Evolutionary conservation across 2,113 vertebrate genomes (phyloP), one percentile per base, ranked within the genome.

Genomic region (Stomatorhinus ivindoensis): DNA sequence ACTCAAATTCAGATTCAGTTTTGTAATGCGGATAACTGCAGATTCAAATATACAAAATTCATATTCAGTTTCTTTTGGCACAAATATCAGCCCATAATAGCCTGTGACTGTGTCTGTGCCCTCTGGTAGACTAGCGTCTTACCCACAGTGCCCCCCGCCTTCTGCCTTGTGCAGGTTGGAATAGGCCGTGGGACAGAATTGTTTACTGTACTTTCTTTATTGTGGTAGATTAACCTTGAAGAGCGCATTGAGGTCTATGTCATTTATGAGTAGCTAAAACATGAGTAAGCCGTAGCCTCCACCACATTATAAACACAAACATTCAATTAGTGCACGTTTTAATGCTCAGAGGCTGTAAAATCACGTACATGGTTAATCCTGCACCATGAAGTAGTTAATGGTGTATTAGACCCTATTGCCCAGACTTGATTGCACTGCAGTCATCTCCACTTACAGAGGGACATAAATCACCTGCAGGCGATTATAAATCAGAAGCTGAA

Each of bases 321-420:
- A 19, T 88, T 35, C 87, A 50, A 61, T 80, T 51, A 88, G 31
- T 15, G n/a, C 48, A 39, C 8, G 27, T 31, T 19, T 50, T 61
- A 55, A 39, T 50, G 39, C 58, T 90, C 27, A 27, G 39, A 58
- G 39, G 39, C 89, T 88, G n/a, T 90, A 84, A 90, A 90, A 58
- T 4, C n/a, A 50, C 31, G 31, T 58, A 46, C 82, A 50, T 88
- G 86, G 69, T 84, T 90, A 80, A 90, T 88, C 69, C 73, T 19
- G 69, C 50, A 50, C 48, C 46, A 27, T 90, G 55, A 90, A 88
- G 44, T 46, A 51, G 61, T 87, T 87, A 87, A 90, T 87, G 86
- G 46, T 53, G 61, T 90, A 87, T 88, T 83, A 83, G 10, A 83
- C 46, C 35, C 31, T 47, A 31, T 51, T 88, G 87, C 86, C 65